Evolutionary conservation across 2,888 invertebrate genomes (phyloP), one percentile per base, ranked within the genome.

Genomic region (Chrysolina oricalcia): DNA sequence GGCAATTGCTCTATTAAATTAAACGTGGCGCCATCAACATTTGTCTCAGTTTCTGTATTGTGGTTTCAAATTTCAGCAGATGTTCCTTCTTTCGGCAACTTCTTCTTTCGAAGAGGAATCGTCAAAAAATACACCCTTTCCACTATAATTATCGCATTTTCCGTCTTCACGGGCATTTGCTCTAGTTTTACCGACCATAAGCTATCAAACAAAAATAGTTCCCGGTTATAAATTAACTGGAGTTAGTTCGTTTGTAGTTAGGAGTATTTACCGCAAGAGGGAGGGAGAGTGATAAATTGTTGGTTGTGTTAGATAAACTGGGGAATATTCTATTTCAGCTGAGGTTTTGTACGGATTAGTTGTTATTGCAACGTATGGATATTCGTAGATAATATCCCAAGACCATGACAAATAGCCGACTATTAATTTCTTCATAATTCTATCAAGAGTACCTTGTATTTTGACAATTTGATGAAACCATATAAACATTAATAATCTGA

Each of bases 31-130:
- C 80, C 77, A 78, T 81, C 78, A 81, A 79, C 81, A 82, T 81
- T 81, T 80, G 80, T 81, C 80, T 81, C 79, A 80, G 81, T 81
- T 81, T 76, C 74, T 62, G 71, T 71, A 78, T 77, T 79, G 78
- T 77, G 81, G 81, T 81, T 79, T 78, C 79, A 80, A 79, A 81
- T 82, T 81, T 80, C 77, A 79, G 75, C 82, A 82, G 81, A 81
- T 82, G 82, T 82, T 81, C 79, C 72, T 72, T 76, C 79, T 82
- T 80, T 78, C 76, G 77, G 80, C 78, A 79, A 82, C 79, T 81
- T 80, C 79, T 80, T 75, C 67, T 27, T 15, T 43, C 43, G 3
- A 43, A 43, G 2, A 43, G 11, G 13, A 15, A 43, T 43, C 43
- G 43, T 43, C 43, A 69, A 43, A 53, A n/a, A 66, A 59, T 46